phyloP scores from a whole-genome alignment of 2,113 vertebrate genomes.

The Scolopax mira region DNA sequence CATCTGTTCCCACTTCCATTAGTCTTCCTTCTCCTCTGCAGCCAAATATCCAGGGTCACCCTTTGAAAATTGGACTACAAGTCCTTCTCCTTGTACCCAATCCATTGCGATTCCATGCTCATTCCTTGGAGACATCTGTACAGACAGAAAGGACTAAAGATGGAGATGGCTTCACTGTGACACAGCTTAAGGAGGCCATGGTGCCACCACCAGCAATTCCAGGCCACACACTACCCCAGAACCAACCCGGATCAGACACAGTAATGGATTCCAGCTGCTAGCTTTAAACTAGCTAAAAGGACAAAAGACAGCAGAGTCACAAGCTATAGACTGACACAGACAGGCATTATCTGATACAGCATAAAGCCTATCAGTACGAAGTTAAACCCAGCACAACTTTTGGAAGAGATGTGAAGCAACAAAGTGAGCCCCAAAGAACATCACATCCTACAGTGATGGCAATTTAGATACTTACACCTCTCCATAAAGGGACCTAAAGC shows the following conservation, averaged over 20 bases:
- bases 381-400: background rate
- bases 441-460: rapidly evolving
- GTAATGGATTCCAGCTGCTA: background rate
- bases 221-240: background rate
- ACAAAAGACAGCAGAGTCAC: background rate
- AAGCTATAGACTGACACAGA: background rate
- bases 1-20: background rate
- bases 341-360: background rate
- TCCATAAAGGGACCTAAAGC: background rate
- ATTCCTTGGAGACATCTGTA: background rate
- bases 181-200: rapidly evolving
- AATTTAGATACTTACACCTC: background rate
- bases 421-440: background rate
- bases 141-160: background rate
- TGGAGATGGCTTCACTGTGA: rapidly evolving
- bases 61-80: background rate
- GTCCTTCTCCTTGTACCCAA: background rate
- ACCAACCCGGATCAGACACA: background rate
- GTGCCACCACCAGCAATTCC: background rate
- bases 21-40: background rate
- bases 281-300: background rate
- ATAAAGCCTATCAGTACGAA: background rate
- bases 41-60: background rate
- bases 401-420: background rate
- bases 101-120: rapidly evolving